Evolutionary conservation across 2,888 invertebrate species (phyloP).

Genomic region (Nineta flava): DNA sequence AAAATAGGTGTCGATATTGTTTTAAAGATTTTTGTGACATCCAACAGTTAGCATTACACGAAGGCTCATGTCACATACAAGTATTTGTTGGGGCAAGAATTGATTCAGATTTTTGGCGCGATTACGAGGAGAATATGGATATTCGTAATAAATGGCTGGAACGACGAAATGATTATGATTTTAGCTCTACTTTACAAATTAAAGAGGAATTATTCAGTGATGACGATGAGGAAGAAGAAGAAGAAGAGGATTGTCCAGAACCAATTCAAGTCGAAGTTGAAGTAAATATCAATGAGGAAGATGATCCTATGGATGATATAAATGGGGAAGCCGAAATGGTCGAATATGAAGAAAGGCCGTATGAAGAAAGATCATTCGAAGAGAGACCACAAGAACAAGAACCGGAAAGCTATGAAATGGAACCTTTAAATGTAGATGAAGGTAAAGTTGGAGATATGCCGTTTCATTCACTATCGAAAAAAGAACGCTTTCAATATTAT

Average conservation of each 20-base stretch:
- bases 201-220: background rate
- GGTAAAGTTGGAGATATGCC: background rate
- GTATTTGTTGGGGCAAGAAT: conserved; percentile 4
- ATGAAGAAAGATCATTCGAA: background rate
- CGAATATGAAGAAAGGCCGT: background rate
- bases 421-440: background rate
- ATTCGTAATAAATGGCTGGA: conserved; percentile 4
- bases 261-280: background rate
- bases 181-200: background rate
- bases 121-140: conserved; percentile 2
- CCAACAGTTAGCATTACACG: conserved; percentile 3
- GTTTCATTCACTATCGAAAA: background rate
- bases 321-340: background rate
- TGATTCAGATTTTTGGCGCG: conserved; percentile 3
- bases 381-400: background rate
- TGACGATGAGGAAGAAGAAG: background rate
- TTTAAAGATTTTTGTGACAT: background rate
- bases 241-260: background rate
- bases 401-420: background rate
- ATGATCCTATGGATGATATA: background rate
- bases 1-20: conserved; percentile 2
- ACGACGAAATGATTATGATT: background rate
- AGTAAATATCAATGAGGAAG: background rate
- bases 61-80: conserved; percentile 2
- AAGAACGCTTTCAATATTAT: conserved; percentile 2